These are phyloP conservation scores for Myopa testacea DNA, from an alignment of 2,888 invertebrate genomes.

Conservation along the genomic window DNA sequence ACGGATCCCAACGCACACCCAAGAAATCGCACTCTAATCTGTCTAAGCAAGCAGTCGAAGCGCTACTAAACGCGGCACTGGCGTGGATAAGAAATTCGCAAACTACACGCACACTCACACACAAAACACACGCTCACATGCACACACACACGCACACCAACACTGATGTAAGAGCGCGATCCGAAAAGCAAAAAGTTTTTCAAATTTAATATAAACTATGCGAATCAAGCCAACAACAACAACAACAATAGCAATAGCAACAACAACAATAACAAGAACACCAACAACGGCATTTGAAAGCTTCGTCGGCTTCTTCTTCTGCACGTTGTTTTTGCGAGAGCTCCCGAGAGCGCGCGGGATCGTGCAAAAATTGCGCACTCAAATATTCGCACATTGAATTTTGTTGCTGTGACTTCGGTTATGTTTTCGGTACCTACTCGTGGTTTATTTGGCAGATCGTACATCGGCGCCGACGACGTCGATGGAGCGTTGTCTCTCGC, in stretches of 20 bases:
- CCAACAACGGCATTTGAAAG: slow-evolving; percentile 27
- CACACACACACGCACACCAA: slow-evolving; percentile 24
- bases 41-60: slow-evolving; percentile 36
- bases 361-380: slow-evolving; percentile 23
- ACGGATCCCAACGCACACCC: slow-evolving; percentile 24
- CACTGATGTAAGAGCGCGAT: slow-evolving; percentile 40
- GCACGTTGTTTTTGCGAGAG: neutral
- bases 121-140: slow-evolving; percentile 1
- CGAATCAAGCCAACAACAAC: slow-evolving; percentile 22
- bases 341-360: slow-evolving; percentile 13
- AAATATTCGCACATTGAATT: slow-evolving; percentile 34
- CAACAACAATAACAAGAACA: neutral
- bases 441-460: neutral
- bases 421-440: slow-evolving; percentile 9
- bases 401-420: slow-evolving; percentile 17
- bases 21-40: slow-evolving; percentile 31
- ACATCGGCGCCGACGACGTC: neutral
- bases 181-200: slow-evolving; percentile 46
- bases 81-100: slow-evolving; percentile 42
- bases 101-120: slow-evolving; percentile 36
- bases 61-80: slow-evolving; percentile 27
- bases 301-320: slow-evolving; percentile 10
- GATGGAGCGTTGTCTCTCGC: neutral
- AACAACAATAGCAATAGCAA: neutral
- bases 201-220: slow-evolving; percentile 53